Percentiles rank a stretch among this genome's conserved stretches.
Evolutionary conservation across 2,113 vertebrate genomes (phyloP).

Genomic region (Saccopteryx bilineata): DNA sequence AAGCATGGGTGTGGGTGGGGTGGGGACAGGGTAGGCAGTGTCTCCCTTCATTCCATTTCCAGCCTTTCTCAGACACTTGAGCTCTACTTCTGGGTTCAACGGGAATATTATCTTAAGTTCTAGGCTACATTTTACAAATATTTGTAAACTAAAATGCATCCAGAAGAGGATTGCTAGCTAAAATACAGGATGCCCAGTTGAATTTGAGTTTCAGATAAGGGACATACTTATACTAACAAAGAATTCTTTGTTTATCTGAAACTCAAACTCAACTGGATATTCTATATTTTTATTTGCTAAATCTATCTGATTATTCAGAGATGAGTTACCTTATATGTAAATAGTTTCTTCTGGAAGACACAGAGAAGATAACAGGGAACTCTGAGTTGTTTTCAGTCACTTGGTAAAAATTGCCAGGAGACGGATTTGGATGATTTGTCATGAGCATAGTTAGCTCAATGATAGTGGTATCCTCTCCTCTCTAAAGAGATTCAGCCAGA

Average conservation of each 20-base stretch:
- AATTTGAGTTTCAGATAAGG: conserved; percentile 38
- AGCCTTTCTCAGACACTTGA: background rate
- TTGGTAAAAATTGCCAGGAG: conserved; percentile 21
- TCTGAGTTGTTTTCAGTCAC: conserved; percentile 33
- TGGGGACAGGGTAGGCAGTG: rapidly evolving
- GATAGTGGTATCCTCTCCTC: background rate
- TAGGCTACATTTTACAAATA: background rate
- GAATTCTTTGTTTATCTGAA: background rate
- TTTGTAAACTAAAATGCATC: background rate
- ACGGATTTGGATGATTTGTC: conserved; percentile 12
- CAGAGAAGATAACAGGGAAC: background rate
- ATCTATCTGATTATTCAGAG: background rate
- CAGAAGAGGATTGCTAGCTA: background rate
- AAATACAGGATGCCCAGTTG: background rate
- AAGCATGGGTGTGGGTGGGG: rapidly evolving
- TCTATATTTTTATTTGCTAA: conserved; percentile 37
- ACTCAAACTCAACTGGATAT: background rate
- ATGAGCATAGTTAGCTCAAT: background rate
- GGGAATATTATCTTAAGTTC: background rate
- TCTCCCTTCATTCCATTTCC: background rate
- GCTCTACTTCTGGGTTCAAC: background rate
- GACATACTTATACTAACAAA: background rate
- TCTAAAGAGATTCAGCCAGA: background rate
- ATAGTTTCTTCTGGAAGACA: background rate
- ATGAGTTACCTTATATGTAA: conserved; percentile 28